Evolutionary conservation across 2,888 invertebrate species (phyloP).

Genomic region (Acronicta leporina): DNA sequence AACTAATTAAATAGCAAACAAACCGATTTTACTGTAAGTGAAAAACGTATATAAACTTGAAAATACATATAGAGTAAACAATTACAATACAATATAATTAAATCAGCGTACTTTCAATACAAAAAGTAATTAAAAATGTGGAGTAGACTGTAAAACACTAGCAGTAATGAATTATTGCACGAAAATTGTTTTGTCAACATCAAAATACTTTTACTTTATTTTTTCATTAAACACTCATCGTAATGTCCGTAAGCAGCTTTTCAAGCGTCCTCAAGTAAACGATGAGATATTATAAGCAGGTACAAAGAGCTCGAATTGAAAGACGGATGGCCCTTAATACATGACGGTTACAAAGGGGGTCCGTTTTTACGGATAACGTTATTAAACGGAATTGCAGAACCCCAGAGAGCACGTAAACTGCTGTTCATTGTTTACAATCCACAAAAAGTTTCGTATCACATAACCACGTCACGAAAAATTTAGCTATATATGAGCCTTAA

Average conservation of each 20-base stretch:
- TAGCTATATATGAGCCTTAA: no score
- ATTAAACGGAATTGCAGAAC: conserved; percentile 55
- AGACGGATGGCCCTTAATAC: conserved; percentile 71
- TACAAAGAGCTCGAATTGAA: conserved; percentile 51
- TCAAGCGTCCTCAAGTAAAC: conserved; percentile 44
- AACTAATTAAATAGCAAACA: neutral
- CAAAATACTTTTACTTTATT: conserved; percentile 6
- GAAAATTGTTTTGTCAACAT: conserved; percentile 9
- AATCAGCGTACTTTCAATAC: neutral
- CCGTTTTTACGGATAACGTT: conserved; percentile 60
- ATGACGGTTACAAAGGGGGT: conserved; percentile 64
- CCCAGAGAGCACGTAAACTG: conserved; percentile 29
- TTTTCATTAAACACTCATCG: conserved; percentile 34
- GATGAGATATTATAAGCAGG: conserved; percentile 64
- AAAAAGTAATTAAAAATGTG: neutral
- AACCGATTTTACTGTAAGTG: neutral
- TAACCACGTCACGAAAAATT: conserved; percentile 2
- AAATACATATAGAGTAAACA: neutral
- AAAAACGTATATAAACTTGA: neutral
- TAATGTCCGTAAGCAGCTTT: conserved; percentile 38
- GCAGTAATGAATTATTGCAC: conserved; percentile 6
- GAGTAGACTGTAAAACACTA: neutral
- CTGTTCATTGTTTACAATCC: conserved; percentile 51
- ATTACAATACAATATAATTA: neutral
- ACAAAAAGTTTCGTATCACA: conserved; percentile 43